Evolutionary conservation across 2,797 vertebrate species (phyloP), one percentile per base, ranked within the genome.

Genomic region (Arctocebus calabarensis): DNA sequence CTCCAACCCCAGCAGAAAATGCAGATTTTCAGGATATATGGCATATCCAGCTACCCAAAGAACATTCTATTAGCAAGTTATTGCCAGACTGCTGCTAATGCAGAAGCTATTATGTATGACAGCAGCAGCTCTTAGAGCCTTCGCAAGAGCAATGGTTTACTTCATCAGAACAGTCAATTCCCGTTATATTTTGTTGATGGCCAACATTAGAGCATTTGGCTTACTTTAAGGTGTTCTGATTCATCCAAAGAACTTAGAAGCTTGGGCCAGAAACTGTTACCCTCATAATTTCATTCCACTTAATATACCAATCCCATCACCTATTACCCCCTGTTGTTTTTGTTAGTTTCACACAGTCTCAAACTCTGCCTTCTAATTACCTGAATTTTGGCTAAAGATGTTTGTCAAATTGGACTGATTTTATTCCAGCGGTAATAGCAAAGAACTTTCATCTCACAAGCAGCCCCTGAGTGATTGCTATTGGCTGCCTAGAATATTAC

Each of bases 1-100:
- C 37, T 97, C 81, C 95, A 97, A 91, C 70, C 64, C 75, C 62
- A 91, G 81, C 64, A 97, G 82, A 94, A 94, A 92, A 97, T 85
- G 62, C 92, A 95, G 94, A 96, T 95, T 96, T 96, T 97, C 16
- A 88, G 94, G 87, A 43, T 68, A 78, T 78, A 86, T 91, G 96
- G 91, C 94, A 40, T 93, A 79, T 57, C 29, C 66, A 96, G 68
- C 77, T 83, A 94, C 59, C 84, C 94, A 94, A 86, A 96, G 87
- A 94, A 78, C 81, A 83, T 96, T 82, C 89, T 82, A 92, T 96
- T 91, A 97, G 91, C 66, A 87, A 85, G 61, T 91, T 55, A 89
- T 43, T 94, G 92, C 75, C 96, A 95, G 94, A 45, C 19, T 19
- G 37, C 84, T 59, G 81, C 78, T 88, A 79, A 90, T 34, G 74